phyloP scores from a whole-genome alignment of 2,113 vertebrate species.

The Mormyrus iriodes region DNA sequence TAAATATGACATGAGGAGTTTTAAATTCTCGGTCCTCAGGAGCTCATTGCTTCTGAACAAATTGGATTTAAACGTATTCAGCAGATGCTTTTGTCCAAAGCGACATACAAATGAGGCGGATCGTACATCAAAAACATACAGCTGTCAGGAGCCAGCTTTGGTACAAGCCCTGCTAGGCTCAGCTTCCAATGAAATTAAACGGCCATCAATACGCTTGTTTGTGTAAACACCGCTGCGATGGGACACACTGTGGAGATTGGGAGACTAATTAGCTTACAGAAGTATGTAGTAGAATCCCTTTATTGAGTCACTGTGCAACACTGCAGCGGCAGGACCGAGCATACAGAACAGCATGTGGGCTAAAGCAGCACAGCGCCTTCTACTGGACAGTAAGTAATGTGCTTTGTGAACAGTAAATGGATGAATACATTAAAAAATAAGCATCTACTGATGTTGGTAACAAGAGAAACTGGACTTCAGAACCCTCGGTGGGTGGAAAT shows the following conservation, averaged over 20 bases:
- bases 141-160: not conserved
- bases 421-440: not conserved
- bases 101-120: not conserved
- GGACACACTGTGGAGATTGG: not conserved
- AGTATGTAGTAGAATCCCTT: not conserved
- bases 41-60: not conserved
- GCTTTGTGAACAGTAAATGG: not conserved
- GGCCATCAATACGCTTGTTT: not conserved
- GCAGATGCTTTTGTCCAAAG: not conserved
- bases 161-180: not conserved
- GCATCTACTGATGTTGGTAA: not conserved
- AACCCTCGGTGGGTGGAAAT: not conserved
- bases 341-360: not conserved
- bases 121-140: not conserved
- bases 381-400: not conserved
- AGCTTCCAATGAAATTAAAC: not conserved
- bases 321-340: not conserved
- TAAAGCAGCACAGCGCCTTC: not conserved
- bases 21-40: not conserved
- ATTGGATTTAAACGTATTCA: not conserved
- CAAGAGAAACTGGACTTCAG: not conserved
- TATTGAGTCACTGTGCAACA: not conserved
- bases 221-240: not conserved
- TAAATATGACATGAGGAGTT: not conserved
- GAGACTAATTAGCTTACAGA: not conserved